Evolutionary conservation across 30 jellyfish, hydroid and myxozoan genomes (phyloP), one percentile per base, ranked within the genome.

Genomic region (Cassiopea xamachana): DNA sequence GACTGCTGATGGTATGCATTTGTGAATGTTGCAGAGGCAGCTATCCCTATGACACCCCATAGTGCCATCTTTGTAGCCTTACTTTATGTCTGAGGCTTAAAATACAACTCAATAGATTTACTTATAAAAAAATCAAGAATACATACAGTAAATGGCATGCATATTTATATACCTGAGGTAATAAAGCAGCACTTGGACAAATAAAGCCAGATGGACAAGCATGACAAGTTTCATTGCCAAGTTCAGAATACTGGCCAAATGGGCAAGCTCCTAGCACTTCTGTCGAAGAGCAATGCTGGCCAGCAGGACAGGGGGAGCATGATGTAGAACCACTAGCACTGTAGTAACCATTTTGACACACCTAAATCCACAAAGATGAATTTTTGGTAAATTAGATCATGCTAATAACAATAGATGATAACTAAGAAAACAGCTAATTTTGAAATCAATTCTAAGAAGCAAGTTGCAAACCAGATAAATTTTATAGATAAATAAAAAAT

Each of bases 281-380:
- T 46, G 90, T 73, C 0, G 88, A 49, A 9, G 97, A 77, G 89
- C 99, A 96, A 73, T 73, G 46, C 46, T 83, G 93, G 44, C 99
- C 99, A 88, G 98, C 94, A 64, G 99, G 99, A 73, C 99, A 96
- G 43, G 87, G 96, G 3, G 97, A 69, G 73, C 99, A 96, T 12
- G 93, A 55, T n/a, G 86, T 19, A 45, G 99, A 88, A 15, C 99
- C 99, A 87, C 85, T 77, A 27, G 83, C 68, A 70, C 99, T 96
- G 90, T 51, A 92, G 72, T 91, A 73, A 6, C 99, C 99, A 74
- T 48, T 58, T 60, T 84, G 87, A 70, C 99, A 96, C 7, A 84
- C 85, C 99, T 95, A 71, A 46, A 89, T 49, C 9, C 14, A 59
- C 14, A 83, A 72, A 9, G 46, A 79, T 64, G 74, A 64, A 9